phyloP scores from a whole-genome alignment of 2,888 invertebrate genomes.

The Spisula solida region DNA sequence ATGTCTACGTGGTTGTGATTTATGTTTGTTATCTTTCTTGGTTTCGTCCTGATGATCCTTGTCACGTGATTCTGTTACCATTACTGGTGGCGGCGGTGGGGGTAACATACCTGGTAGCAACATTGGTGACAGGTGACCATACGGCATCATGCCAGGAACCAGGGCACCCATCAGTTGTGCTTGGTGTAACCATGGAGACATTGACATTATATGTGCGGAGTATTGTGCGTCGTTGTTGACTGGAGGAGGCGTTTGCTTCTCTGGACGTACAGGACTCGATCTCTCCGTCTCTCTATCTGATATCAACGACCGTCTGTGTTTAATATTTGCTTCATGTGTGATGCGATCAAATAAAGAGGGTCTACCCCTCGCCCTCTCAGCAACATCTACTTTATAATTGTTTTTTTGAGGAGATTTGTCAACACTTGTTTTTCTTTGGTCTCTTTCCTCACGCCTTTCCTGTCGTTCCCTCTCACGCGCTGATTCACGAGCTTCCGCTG shows the following conservation, averaged over 20 bases:
- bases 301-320: slow-evolving; percentile 42
- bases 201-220: slow-evolving; percentile 57
- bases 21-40: slow-evolving; percentile 34
- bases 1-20: not conserved
- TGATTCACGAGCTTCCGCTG: slow-evolving; percentile 52
- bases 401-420: slow-evolving; percentile 37
- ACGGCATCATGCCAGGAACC: slow-evolving; percentile 59
- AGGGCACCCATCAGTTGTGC: slow-evolving; percentile 63
- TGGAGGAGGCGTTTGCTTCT: slow-evolving; percentile 40
- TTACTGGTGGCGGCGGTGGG: slow-evolving; percentile 20
- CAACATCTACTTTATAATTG: slow-evolving; percentile 35
- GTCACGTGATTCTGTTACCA: slow-evolving; percentile 24
- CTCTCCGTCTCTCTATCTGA: slow-evolving; percentile 48
- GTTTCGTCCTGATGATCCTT: slow-evolving; percentile 41
- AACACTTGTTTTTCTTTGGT: slow-evolving; percentile 16
- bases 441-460: slow-evolving; percentile 33
- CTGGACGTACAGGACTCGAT: slow-evolving; percentile 44
- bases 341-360: slow-evolving; percentile 42
- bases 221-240: slow-evolving; percentile 36
- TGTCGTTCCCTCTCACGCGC: slow-evolving; percentile 36
- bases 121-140: slow-evolving; percentile 61
- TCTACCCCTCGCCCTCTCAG: slow-evolving; percentile 34
- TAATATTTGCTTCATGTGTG: slow-evolving; percentile 56
- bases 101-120: slow-evolving; percentile 69
- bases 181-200: slow-evolving; percentile 71